phyloP scores from a whole-genome alignment of 53 echinoderm and acorn worm species.

The Arbacia lixula region DNA sequence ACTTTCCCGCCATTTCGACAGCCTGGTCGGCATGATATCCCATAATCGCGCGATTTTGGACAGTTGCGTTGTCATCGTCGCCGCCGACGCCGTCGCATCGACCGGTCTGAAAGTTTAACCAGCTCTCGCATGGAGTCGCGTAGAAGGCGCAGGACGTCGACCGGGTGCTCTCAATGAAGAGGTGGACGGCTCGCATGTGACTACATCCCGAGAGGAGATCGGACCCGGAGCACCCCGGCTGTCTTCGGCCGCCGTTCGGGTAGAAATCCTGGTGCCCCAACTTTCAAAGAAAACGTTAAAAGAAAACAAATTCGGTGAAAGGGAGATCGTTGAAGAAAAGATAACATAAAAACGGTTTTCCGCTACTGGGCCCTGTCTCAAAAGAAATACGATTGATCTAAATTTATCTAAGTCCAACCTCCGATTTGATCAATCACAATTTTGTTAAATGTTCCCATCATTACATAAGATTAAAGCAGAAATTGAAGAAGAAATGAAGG shows the following conservation, averaged over 20 bases:
- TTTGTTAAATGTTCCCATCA: no score
- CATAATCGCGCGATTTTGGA: conserved; percentile 79
- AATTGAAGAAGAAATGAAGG: no score
- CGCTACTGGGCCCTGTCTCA: no score
- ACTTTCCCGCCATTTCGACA: conserved; percentile 50
- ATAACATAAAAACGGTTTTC: no score
- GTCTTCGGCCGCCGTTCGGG: conserved; percentile 75
- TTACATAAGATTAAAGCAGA: no score
- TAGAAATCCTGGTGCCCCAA: conserved; percentile 80
- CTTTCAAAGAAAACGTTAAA: conserved; percentile 21
- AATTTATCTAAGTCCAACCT: no score
- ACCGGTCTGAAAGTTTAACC: conserved; percentile 42
- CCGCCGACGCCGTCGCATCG: conserved; percentile 62
- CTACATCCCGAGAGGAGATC: conserved; percentile 54
- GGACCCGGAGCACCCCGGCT: conserved; percentile 73
- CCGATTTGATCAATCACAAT: no score
- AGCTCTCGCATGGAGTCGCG: conserved; percentile 62
- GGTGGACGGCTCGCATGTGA: conserved; percentile 66
- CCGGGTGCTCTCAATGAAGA: conserved; percentile 62
- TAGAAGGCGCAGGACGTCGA: conserved; percentile 63
- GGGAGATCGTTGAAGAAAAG: no score
- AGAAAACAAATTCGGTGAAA: no score
- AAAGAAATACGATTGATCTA: no score
- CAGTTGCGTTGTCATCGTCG: no score
- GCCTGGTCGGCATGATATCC: conserved; percentile 67